These are phyloP conservation scores for Napeogenes inachia DNA, from an alignment of 2,888 invertebrate genomes.

Conservation along the genomic window DNA sequence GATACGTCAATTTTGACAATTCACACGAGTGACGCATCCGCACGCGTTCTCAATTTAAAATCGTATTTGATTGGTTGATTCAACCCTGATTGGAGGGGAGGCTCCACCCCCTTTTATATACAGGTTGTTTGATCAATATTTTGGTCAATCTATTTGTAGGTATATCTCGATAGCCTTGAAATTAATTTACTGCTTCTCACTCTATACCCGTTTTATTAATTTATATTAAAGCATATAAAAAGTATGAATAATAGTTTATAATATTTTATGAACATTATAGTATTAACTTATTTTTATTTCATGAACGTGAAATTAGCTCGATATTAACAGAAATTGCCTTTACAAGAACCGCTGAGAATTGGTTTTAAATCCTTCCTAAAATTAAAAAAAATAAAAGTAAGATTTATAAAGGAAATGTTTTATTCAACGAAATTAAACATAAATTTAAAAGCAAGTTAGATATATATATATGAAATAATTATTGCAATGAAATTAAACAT, in stretches of 20 bases:
- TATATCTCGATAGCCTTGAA: constrained; percentile 24
- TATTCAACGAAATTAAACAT: too few species aligned
- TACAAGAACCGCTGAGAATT: too few species aligned
- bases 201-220: constrained; percentile 1
- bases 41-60: constrained; percentile 62
- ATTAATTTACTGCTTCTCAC: constrained; percentile 11
- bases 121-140: constrained; percentile 37
- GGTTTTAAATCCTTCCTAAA: too few species aligned
- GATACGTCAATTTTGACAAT: constrained; percentile 62
- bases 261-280: neutral
- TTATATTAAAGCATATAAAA: neutral
- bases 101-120: constrained; percentile 42
- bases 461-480: too few species aligned
- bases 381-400: too few species aligned
- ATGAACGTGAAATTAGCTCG: too few species aligned
- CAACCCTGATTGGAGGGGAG: constrained; percentile 31
- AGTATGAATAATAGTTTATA: neutral
- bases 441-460: too few species aligned
- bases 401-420: too few species aligned
- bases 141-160: constrained; percentile 13
- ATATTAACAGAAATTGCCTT: too few species aligned
- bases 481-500: too few species aligned
- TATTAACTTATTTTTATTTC: neutral
- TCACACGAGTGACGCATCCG: constrained; percentile 53
- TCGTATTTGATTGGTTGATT: constrained; percentile 48